phyloP scores from a whole-genome alignment of 2,113 vertebrate genomes.

The Pitta sordida region DNA sequence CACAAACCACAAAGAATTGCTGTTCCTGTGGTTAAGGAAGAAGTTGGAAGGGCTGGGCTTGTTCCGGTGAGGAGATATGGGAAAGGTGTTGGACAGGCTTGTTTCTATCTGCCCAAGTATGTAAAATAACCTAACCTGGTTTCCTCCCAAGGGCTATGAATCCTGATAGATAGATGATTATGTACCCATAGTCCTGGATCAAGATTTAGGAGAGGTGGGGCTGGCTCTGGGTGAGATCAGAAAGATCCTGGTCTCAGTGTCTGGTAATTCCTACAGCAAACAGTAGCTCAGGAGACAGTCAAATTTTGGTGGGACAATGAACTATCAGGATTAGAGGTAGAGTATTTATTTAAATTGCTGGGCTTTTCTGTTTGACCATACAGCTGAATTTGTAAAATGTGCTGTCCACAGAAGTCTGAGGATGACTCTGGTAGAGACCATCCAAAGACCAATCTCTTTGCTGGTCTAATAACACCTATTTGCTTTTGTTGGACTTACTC shows the following conservation, averaged over 20 bases:
- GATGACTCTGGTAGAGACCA: not conserved
- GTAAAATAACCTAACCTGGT: not conserved
- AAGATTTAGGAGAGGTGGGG: too few species aligned
- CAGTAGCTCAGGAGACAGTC: not conserved
- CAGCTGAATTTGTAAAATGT: not conserved
- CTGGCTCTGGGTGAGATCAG: not conserved
- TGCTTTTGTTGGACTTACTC: not conserved
- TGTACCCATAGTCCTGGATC: accelerated
- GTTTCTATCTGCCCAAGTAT: not conserved
- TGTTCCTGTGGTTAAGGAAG: not conserved
- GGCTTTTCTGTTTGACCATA: not conserved
- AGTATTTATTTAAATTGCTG: not conserved
- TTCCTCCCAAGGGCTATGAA: not conserved
- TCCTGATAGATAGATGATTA: not conserved
- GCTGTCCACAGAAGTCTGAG: not conserved
- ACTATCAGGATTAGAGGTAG: not conserved
- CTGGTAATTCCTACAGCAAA: not conserved
- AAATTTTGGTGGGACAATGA: not conserved
- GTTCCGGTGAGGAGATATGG: not conserved
- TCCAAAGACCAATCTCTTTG: not conserved
- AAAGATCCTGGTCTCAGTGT: not conserved
- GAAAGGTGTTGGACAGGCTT: not conserved
- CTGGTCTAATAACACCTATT: not conserved
- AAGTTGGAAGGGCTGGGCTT: not conserved
- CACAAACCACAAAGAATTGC: not conserved